These are phyloP conservation scores for Coranthus polyacanthus DNA, from an alignment of 2,797 vertebrate species.

Conservation along the genomic window DNA sequence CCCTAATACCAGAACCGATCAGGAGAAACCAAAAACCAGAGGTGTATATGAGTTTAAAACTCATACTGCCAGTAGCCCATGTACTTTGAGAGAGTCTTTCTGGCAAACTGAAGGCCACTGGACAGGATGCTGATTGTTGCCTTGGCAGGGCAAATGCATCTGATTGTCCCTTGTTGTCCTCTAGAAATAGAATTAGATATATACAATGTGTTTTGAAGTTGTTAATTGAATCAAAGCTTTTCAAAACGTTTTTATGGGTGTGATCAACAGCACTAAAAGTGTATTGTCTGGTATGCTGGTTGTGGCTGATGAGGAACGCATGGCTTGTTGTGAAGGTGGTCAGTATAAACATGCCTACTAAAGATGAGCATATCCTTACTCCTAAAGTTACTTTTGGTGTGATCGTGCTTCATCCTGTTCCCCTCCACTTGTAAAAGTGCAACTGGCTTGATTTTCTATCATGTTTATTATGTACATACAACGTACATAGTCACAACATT, in stretches of 20 bases:
- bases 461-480: constrained; percentile 1
- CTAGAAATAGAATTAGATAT: background rate
- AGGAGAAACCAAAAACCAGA: constrained; percentile 46
- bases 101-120: constrained; percentile 30
- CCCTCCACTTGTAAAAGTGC: constrained; percentile 1
- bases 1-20: constrained; percentile 54
- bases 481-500: constrained; percentile 8
- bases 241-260: no score
- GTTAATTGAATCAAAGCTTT: no score
- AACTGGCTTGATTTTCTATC: constrained; percentile 19
- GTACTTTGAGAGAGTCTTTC: constrained; percentile 18
- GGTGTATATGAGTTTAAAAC: constrained; percentile 44
- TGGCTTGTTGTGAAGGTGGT: no score
- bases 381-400: no score
- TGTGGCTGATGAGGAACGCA: no score
- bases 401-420: background rate
- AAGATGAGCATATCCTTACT: constrained; percentile 6
- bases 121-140: constrained; percentile 20
- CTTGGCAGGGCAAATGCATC: constrained; percentile 11
- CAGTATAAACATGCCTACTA: constrained; percentile 19
- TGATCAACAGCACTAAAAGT: no score
- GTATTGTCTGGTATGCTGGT: no score
- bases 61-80: constrained; percentile 28
- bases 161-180: background rate
- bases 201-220: background rate